Base-by-base conservation (phyloP, 2,797 vertebrate species). In the Gambusia yucatana region DNA sequence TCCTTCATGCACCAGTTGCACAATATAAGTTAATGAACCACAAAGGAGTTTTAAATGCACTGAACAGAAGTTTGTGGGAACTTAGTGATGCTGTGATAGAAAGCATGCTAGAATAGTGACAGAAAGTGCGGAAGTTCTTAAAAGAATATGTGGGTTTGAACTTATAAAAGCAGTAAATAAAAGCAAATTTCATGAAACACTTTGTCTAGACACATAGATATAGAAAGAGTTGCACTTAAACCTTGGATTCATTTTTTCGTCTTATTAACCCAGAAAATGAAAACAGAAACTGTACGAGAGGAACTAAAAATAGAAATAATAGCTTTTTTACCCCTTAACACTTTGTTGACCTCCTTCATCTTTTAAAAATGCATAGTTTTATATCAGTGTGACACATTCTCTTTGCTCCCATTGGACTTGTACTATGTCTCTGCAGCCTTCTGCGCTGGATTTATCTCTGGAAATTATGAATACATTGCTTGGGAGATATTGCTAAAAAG, bases 381-480 rank as follows among this genome's bases (percentile, higher is more conserved):
- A 13, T 43, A 72, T 65, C 77, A 82, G 7, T 43, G 63, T 59
- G 25, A 33, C 52, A 71, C 36, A 17, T 43, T 36, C 9, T 52
- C 63, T 71, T 50, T 71, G 36, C 11, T 77, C 22, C 10, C 46
- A 10, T 6, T 11, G 16, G 22, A 74, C 36, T 59, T 36, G 36
- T 69, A 1, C 52, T 63, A 61, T 43, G 67, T 78, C 25, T 13
- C 20, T 75, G 36, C 9, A 30, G 25, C 46, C 61, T 82, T n/a
- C 33, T 36, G 8, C 22, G 30, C n/a, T 50, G 36, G 44, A 74
- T 81, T 77, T 86, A 73, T 83, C 44, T 13, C 48, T 7, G 47
- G 25, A 73, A 77, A 71, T 80, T 73, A 55, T 67, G 55, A 22
- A 79, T 73, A 46, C 76, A 59, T 47, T 72, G 52, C 78, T 75